Evolutionary conservation across 2,797 vertebrate species (phyloP).

Genomic region (Onychomys leucogaster): DNA sequence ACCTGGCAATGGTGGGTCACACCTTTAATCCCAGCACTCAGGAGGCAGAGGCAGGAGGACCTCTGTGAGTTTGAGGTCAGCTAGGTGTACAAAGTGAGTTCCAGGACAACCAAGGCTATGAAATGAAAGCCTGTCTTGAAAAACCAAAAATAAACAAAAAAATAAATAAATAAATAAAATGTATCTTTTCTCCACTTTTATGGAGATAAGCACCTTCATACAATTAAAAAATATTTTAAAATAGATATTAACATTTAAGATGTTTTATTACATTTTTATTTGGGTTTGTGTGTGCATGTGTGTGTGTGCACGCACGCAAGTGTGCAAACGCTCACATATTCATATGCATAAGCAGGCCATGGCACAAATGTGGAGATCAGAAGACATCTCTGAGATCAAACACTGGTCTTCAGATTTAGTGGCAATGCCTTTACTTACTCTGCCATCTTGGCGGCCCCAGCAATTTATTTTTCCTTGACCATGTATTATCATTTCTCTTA

Average conservation of each 20-base stretch:
- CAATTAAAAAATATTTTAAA: background rate
- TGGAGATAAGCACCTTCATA: background rate
- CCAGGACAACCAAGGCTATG: background rate
- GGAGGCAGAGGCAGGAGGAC: background rate
- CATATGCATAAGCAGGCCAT: background rate
- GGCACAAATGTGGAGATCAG: background rate
- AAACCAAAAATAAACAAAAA: background rate
- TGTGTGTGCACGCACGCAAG: background rate
- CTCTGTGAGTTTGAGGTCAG: background rate
- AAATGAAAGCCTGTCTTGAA: background rate
- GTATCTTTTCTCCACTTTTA: conserved; percentile 22
- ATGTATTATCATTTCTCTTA: background rate
- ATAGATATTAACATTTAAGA: background rate
- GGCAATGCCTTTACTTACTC: background rate
- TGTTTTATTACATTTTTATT: background rate
- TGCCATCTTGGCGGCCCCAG: too few species aligned
- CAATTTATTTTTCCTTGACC: background rate
- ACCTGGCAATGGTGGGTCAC: background rate
- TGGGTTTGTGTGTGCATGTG: background rate
- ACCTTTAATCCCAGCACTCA: background rate
- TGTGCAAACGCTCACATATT: too few species aligned
- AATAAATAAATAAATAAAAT: background rate
- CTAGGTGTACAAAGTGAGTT: background rate
- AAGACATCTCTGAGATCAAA: too few species aligned
- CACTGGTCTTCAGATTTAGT: too few species aligned